Evolutionary conservation across 2,797 vertebrate genomes (phyloP).

Genomic region (Cyclura pinguis): DNA sequence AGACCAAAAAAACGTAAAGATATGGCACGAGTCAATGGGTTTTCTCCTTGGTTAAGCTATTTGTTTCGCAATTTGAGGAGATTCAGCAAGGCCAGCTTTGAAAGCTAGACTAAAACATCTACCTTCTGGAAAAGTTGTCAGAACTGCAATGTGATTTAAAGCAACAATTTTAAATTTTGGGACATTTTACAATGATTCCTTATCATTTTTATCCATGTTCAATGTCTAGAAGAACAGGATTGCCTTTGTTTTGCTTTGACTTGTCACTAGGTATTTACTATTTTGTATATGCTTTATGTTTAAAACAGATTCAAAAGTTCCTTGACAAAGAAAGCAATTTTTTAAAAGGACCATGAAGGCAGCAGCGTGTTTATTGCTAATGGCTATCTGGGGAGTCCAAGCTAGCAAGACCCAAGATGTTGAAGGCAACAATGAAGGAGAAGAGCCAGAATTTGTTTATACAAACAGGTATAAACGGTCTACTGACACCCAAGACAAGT

Average conservation of each 20-base stretch:
- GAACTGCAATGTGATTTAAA: background rate
- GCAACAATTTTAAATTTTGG: background rate
- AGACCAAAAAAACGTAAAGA: background rate
- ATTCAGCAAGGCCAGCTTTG: background rate
- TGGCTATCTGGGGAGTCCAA: conserved; percentile 68
- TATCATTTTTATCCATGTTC: background rate
- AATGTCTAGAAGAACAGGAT: background rate
- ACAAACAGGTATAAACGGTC: conserved; percentile 87
- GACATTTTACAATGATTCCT: background rate
- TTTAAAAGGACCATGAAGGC: conserved; percentile 76
- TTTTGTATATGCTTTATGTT: conserved; percentile 69
- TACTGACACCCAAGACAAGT: conserved; percentile 85
- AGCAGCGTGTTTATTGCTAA: conserved; percentile 73
- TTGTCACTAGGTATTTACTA: background rate
- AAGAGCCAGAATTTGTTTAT: conserved; percentile 88
- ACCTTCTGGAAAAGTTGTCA: background rate
- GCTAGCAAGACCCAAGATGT: conserved; percentile 81
- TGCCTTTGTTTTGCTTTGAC: background rate
- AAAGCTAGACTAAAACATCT: background rate
- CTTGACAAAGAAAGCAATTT: conserved; percentile 39
- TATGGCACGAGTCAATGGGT: background rate
- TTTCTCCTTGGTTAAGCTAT: background rate
- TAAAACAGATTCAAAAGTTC: conserved; percentile 60
- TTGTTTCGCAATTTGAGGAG: background rate
- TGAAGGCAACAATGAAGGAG: conserved; percentile 83